Conservation (phyloP, 1,140 invertebrate species). For the Ganaspis sp. region DNA sequence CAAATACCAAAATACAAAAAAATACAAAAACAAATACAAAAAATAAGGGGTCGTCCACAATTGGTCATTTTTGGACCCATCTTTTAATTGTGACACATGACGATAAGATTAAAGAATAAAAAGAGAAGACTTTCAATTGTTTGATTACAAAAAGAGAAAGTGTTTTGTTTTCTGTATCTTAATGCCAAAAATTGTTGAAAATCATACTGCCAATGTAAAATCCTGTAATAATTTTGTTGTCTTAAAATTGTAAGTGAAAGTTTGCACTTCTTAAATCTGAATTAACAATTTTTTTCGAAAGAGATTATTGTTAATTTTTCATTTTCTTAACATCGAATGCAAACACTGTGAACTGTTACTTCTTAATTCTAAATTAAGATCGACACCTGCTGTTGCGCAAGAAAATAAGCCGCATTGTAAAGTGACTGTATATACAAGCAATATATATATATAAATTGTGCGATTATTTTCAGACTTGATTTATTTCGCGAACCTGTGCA, state of each 20-base stretch:
- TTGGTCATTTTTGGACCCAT: no score
- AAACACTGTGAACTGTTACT: slow-evolving; percentile 12
- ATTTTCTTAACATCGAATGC: slow-evolving; percentile 7
- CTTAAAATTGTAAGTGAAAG: no score
- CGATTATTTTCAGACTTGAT: slow-evolving; percentile 54
- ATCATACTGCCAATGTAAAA: not conserved
- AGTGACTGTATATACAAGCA: slow-evolving; percentile 74
- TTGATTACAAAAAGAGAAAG: not conserved
- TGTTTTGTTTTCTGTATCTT: not conserved
- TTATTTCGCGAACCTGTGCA: slow-evolving; percentile 21
- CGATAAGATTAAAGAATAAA: not conserved
- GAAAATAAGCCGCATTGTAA: slow-evolving; percentile 71
- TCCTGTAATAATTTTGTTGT: not conserved
- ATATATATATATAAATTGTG: slow-evolving; percentile 76
- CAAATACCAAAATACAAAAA: no score
- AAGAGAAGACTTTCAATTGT: not conserved
- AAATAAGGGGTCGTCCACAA: no score
- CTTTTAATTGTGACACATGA: no score
- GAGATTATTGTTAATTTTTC: not conserved
- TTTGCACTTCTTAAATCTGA: not conserved
- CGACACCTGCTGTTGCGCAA: slow-evolving; percentile 15
- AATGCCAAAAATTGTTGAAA: not conserved
- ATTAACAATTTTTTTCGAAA: not conserved
- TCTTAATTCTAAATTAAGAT: not conserved
- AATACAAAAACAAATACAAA: no score